Percentiles rank a stretch among this genome's conserved stretches.
Conservation (phyloP, 2,797 vertebrate genomes). For the Mus caroli region DNA sequence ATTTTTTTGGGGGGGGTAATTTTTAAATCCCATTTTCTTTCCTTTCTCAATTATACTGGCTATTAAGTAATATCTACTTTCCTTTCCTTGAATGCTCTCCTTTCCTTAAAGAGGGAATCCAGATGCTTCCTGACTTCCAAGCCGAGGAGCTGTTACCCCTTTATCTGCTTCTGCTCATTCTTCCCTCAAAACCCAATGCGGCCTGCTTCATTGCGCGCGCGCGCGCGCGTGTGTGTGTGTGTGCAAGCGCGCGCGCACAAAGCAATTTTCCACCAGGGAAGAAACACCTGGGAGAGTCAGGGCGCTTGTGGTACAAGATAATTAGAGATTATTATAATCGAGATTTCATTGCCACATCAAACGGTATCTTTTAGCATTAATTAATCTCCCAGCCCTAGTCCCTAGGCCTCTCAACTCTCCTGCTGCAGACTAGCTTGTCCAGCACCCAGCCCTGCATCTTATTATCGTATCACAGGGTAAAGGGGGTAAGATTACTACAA, state of each 20-base stretch:
- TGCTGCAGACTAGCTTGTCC: constrained; percentile 87
- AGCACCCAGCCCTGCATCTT: constrained; percentile 84
- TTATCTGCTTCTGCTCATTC: too few species aligned
- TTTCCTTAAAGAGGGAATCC: not conserved
- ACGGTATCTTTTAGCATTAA: constrained; percentile 90
- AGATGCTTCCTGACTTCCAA: not conserved
- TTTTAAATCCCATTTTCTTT: not conserved
- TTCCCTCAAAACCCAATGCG: fast-evolving
- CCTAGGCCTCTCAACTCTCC: constrained; percentile 81
- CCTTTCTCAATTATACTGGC: not conserved
- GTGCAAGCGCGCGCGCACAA: constrained; percentile 58
- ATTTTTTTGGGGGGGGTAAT: not conserved
- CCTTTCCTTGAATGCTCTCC: not conserved
- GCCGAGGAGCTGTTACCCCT: fast-evolving
- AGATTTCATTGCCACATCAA: constrained; percentile 90
- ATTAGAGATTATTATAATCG: constrained; percentile 91
- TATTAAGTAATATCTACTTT: not conserved
- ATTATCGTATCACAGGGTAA: constrained; percentile 83
- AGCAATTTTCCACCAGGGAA: constrained; percentile 83
- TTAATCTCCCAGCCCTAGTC: constrained; percentile 89
- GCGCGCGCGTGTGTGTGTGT: too few species aligned
- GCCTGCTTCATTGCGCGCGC: constrained; percentile 69
- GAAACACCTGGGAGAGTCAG: constrained; percentile 88
- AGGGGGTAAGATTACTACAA: constrained; percentile 53
- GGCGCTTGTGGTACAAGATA: constrained; percentile 88